Evolutionary conservation across 2,113 vertebrate species (phyloP), one percentile per base, ranked within the genome.

Genomic region (Trichechus manatus): DNA sequence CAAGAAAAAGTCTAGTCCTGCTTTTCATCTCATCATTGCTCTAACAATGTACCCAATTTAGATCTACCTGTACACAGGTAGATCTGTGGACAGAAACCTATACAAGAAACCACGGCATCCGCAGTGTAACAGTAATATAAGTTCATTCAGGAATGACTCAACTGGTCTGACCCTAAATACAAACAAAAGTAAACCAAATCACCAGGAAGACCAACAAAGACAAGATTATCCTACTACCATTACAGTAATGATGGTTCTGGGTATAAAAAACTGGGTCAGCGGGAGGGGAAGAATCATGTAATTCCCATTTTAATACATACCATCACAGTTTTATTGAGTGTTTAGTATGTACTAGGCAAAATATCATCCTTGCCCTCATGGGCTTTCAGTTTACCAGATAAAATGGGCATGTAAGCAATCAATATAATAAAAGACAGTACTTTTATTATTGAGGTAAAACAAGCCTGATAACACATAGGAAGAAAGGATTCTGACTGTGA

Each of bases 171-270:
- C 50, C 29, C 66, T 83, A 77, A 96, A 78, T 33, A 36, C 20
- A 95, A 90, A 89, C 36, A 66, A 77, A 59, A 96, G 47, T 27
- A 72, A 94, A 91, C 81, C 11, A 87, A 91, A 74, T 11, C 5
- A 63, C 13, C 19, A 92, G 70, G 33, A 9, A 81, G 36, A 90
- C 23, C 66, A 81, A 94, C 31, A 9, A 20, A 39, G 7, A 5
- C 36, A 39, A 74, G 72, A 74, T 74, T 39, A 25, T 39, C 20
- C 72, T 74, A 39, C 20, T 23, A 39, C 15, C 70, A n/a, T 72
- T 39, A 72, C 15, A 72, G 70, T 39, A 72, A 70, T 50, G 31
- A 70, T 53, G 13, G 83, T 83, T 83, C 47, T 63, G 13, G 14
- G 27, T 42, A 68, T 29, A 80, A 10, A 80, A 87, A 95, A 50